These are phyloP conservation scores for Metacarcinus magister DNA, from an alignment of 2,888 invertebrate species.

Conservation along the genomic window DNA sequence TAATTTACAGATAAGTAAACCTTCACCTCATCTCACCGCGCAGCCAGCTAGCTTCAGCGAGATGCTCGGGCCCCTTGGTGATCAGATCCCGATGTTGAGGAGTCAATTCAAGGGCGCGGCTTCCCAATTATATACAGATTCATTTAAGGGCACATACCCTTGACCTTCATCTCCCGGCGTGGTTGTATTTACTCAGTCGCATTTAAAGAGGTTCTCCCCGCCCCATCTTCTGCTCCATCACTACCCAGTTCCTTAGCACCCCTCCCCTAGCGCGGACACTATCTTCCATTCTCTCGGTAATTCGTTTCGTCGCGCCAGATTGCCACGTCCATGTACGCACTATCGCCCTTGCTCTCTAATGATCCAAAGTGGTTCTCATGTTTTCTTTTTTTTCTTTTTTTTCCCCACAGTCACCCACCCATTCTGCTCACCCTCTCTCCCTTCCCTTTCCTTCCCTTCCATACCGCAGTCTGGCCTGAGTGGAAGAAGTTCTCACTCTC, in stretches of 20 bases:
- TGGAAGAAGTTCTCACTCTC: background rate
- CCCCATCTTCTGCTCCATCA: background rate
- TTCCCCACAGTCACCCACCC: background rate
- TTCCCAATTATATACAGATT: slow-evolving; percentile 18
- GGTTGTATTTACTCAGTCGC: background rate
- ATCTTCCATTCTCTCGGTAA: background rate
- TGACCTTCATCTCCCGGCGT: background rate
- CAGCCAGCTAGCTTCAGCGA: background rate
- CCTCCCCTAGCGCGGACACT: background rate
- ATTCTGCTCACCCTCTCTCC: background rate
- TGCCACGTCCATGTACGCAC: background rate
- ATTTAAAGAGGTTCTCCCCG: background rate
- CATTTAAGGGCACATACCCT: background rate
- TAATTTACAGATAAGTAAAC: slow-evolving; percentile 51
- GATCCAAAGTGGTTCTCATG: background rate
- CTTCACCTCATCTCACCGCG: background rate
- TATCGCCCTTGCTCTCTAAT: slow-evolving; percentile 19
- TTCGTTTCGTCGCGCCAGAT: slow-evolving; percentile 14
- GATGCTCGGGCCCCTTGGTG: background rate
- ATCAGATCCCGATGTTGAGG: background rate
- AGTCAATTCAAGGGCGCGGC: background rate
- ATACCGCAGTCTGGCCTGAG: background rate
- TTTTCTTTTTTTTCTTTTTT: background rate
- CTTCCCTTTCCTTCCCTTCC: background rate
- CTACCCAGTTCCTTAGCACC: background rate